These are phyloP conservation scores for Mesocentrotus franciscanus DNA, from an alignment of 53 echinoderm and acorn worm genomes.

Conservation along the genomic window DNA sequence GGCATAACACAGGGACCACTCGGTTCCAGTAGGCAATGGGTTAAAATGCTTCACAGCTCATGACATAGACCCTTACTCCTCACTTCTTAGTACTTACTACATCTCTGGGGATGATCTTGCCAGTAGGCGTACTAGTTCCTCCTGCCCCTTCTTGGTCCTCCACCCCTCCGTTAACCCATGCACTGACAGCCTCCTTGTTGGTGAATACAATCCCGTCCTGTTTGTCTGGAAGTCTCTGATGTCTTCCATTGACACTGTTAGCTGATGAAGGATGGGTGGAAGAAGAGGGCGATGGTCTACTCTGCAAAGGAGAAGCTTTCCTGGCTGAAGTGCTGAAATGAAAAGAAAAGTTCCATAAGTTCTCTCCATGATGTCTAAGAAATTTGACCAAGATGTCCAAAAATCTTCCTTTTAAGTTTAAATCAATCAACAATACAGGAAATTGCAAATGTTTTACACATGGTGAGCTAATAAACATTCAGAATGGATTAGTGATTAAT, in stretches of 20 bases:
- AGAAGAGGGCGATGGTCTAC: neutral
- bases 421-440: too few species aligned
- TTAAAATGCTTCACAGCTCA: neutral
- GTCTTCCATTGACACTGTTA: neutral
- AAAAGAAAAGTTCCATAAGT: neutral
- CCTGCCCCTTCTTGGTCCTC: neutral
- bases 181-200: neutral
- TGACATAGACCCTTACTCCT: neutral
- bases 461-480: too few species aligned
- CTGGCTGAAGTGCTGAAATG: neutral
- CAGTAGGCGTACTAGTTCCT: neutral
- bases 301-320: conserved; percentile 17
- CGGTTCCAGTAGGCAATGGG: neutral
- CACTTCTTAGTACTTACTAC: neutral
- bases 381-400: too few species aligned
- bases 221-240: neutral
- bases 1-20: too few species aligned
- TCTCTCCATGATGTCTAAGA: too few species aligned
- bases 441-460: too few species aligned
- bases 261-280: neutral
- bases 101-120: conserved; percentile 41
- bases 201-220: conserved; percentile 22
- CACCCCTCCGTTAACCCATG: neutral
- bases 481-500: too few species aligned
- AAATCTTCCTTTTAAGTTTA: too few species aligned